Conservation (phyloP, 2,888 invertebrate species). For the Trichacis sp. region DNA sequence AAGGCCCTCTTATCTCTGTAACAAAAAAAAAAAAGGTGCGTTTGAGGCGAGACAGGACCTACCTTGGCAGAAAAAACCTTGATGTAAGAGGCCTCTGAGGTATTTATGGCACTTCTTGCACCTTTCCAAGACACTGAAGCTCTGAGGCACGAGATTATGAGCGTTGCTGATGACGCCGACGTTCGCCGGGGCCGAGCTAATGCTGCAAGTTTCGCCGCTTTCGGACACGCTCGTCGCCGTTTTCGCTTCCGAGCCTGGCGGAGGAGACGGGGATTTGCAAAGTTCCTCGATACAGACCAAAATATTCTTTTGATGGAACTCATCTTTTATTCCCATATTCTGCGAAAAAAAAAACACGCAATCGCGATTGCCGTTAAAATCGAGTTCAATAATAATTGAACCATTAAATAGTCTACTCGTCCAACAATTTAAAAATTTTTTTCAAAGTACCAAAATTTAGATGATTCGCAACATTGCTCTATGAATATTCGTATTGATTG, state of each 20-base stretch:
- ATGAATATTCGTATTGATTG: too few relatives aligned
- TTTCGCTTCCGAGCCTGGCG: conserved; percentile 43
- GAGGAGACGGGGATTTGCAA: conserved; percentile 60
- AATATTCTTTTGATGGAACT: conserved; percentile 79
- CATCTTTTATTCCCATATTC: conserved; percentile 82
- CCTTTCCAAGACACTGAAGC: conserved; percentile 76
- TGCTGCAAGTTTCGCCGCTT: conserved; percentile 39
- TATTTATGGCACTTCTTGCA: conserved; percentile 82
- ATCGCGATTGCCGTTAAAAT: too few relatives aligned
- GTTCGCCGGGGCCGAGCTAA: conserved; percentile 35
- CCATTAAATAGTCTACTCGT: too few relatives aligned
- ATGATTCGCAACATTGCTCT: too few relatives aligned
- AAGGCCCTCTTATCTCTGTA: too few relatives aligned
- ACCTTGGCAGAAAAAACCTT: conserved; percentile 80
- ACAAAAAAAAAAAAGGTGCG: conserved; percentile 18
- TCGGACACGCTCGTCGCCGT: conserved; percentile 41
- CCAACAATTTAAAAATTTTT: too few relatives aligned
- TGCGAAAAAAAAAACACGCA: conserved; percentile 61
- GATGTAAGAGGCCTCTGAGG: conserved; percentile 77
- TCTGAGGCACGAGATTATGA: conserved; percentile 74
- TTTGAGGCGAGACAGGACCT: conserved; percentile 24
- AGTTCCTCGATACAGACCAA: conserved; percentile 78
- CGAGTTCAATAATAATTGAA: too few relatives aligned
- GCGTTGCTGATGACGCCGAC: too few relatives aligned
- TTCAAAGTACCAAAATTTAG: too few relatives aligned